phyloP scores from a whole-genome alignment of 2,797 vertebrate species.

The Phoeniculus purpureus region DNA sequence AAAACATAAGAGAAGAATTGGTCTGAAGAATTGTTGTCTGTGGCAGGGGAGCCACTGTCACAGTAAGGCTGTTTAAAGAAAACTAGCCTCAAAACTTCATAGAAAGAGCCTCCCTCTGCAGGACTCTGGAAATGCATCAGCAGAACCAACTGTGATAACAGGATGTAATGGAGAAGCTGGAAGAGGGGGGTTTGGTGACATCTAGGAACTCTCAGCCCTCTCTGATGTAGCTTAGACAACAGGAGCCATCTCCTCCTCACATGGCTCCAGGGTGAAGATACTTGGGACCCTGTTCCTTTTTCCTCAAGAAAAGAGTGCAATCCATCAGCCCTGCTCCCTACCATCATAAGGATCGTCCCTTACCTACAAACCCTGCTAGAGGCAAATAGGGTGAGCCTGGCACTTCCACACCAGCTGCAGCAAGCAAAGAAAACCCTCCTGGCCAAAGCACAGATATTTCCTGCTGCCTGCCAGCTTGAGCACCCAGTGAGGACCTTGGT shows the following conservation, averaged over 20 bases:
- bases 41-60: background rate
- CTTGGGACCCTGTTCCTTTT: background rate
- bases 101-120: background rate
- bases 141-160: background rate
- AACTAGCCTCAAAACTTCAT: background rate
- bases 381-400: background rate
- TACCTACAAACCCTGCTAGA: background rate
- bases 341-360: background rate
- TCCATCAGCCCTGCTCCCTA: background rate
- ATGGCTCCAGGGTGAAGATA: background rate
- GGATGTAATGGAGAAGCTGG: background rate
- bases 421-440: background rate
- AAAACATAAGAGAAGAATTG: background rate
- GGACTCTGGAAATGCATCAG: background rate
- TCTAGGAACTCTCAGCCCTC: background rate
- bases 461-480: background rate
- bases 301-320: background rate
- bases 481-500: background rate
- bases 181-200: background rate
- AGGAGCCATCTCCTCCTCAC: background rate
- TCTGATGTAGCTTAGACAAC: background rate
- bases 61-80: background rate
- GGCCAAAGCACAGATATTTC: rapidly evolving
- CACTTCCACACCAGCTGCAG: background rate
- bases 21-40: background rate